A percentile compares a stretch with the other conserved stretches of the same genome.
phyloP scores from a whole-genome alignment of 2,797 vertebrate species.

The Sebastes hubbsi region DNA sequence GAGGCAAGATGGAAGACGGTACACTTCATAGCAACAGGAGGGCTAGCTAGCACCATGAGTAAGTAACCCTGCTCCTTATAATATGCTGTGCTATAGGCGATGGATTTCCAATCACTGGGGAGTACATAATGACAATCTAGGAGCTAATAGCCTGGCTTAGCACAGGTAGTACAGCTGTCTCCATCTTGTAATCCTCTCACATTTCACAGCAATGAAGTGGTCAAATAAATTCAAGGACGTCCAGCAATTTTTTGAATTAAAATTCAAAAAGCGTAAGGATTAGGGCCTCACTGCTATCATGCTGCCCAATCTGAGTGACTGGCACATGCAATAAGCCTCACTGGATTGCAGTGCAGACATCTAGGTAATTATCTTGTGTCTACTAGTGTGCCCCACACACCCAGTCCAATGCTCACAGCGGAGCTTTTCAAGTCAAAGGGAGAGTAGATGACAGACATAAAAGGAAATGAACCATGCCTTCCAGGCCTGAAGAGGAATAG shows the following conservation, averaged over 20 bases:
- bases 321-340: constrained; percentile 34
- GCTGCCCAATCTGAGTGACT: constrained; percentile 29
- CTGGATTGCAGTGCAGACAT: constrained; percentile 48
- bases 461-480: constrained; percentile 73
- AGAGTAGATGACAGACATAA: constrained; percentile 47
- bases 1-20: not conserved
- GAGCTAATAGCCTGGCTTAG: not conserved
- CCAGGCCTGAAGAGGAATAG: constrained; percentile 40
- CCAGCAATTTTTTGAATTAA: constrained; percentile 17
- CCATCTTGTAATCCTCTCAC: constrained; percentile 10
- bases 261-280: constrained; percentile 22
- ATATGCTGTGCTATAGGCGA: not conserved
- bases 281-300: constrained; percentile 30
- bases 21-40: not conserved
- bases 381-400: constrained; percentile 31
- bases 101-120: not conserved
- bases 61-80: not conserved
- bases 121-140: not conserved
- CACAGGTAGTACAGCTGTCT: not conserved
- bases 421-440: constrained; percentile 52
- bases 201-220: constrained; percentile 12
- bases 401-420: constrained; percentile 38
- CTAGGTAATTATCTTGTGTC: constrained; percentile 56
- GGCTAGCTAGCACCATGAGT: not conserved
- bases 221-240: constrained; percentile 27